Evolutionary conservation across 2,888 invertebrate species (phyloP), one percentile per base, ranked within the genome.

Genomic region (Ferdinandea cuprea): DNA sequence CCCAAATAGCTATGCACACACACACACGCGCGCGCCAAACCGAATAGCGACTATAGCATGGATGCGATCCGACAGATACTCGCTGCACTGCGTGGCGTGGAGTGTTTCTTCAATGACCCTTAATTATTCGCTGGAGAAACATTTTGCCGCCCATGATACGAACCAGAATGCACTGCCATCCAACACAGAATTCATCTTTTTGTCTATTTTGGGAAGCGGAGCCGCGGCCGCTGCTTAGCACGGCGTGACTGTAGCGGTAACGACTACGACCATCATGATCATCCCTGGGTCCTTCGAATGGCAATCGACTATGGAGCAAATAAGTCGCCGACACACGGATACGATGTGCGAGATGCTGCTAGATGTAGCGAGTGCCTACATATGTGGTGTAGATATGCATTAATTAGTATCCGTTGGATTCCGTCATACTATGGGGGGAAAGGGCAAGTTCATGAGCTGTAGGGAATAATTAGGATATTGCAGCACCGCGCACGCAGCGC

Each of bases 361-460:
- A n/a, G n/a, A n/a, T n/a, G n/a, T n/a, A n/a, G n/a, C 21, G 40
- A 50, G 61, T 56, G n/a, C n/a, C n/a, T n/a, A n/a, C n/a, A n/a
- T n/a, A 59, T 58, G 76, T 37, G 65, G 59, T 71, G 40, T 46
- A 54, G 30, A 19, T 48, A 77, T 77, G 44, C 72, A 78, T 83
- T 83, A 78, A 83, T 83, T 78, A 78, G 83, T 78, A 78, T 72
- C 56, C 61, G 42, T 48, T 72, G 66, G 56, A 78, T 68, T 44
- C 21, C 25, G 35, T 52, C 19, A 28, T 42, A 13, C 19, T 21
- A 50, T 46, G 35, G 54, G 8, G 44, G 78, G 35, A 69, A 84
- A 84, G 78, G 79, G 79, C 73, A 84, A 84, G 84, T 84, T 84
- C 79, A 74, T 46, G 69, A 73, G 52, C 84, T 65, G n/a, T 65